A percentile compares a stretch with the other conserved stretches of the same genome.
phyloP scores from a whole-genome alignment of 2,113 vertebrate species.

The Pipa parva region DNA sequence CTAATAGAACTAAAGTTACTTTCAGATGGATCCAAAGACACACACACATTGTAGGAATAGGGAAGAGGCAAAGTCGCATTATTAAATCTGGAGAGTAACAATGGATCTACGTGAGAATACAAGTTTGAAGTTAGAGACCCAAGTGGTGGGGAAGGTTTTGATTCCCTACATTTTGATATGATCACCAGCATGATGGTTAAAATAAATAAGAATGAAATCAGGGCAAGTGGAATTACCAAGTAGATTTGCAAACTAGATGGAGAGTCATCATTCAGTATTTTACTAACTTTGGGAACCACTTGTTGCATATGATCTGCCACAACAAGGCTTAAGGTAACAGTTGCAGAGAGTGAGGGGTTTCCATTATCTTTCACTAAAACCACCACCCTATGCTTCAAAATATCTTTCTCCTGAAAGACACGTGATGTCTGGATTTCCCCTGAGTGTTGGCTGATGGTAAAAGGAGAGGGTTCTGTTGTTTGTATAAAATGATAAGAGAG shows the following conservation, averaged over 20 bases:
- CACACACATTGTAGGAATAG: conserved; percentile 45
- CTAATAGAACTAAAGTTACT: conserved; percentile 44
- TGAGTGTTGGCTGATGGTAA: conserved; percentile 48
- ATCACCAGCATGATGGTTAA: conserved; percentile 44
- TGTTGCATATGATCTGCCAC: conserved; percentile 47
- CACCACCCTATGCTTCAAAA: conserved; percentile 43
- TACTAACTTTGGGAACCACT: conserved; percentile 3
- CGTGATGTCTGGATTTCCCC: conserved; percentile 50
- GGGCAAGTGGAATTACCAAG: conserved; percentile 24
- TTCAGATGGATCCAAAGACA: conserved; percentile 29
- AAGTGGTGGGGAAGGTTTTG: conserved; percentile 47
- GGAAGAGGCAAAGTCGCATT: conserved; percentile 40
- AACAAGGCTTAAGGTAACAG: conserved; percentile 48
- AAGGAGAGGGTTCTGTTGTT: conserved; percentile 46
- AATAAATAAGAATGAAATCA: conserved; percentile 39
- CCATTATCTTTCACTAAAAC: conserved; percentile 48
- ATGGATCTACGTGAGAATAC: conserved; percentile 11
- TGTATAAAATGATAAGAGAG: conserved; percentile 46
- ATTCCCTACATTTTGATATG: conserved; percentile 54
- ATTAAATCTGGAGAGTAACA: conserved; percentile 26
- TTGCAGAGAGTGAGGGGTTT: conserved; percentile 64
- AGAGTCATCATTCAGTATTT: conserved; percentile 1
- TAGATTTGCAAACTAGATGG: conserved; percentile 35
- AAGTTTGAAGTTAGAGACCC: conserved; percentile 34
- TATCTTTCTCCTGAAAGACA: conserved; percentile 43